A percentile compares a stretch with the other conserved stretches of the same genome.
Conservation (phyloP, 92 coral and sea anemone genomes). For the Zoanthus sociatus region DNA sequence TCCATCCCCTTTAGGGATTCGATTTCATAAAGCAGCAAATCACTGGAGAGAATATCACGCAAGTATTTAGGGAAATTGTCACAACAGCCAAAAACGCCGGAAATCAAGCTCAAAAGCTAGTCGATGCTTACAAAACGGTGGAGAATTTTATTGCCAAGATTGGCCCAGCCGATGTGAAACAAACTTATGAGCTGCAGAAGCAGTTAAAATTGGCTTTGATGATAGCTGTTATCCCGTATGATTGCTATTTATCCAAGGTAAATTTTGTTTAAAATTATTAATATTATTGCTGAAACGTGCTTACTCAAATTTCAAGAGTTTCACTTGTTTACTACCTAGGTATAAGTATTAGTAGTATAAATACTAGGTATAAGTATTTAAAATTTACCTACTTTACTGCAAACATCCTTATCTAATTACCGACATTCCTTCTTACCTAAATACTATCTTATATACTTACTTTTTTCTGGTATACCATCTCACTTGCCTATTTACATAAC, state of each 20-base stretch:
- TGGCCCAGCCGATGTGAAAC: background rate
- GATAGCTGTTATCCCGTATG: conserved; percentile 1
- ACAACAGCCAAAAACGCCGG: conserved; percentile 24
- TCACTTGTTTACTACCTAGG: too few relatives aligned
- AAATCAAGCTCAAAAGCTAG: background rate
- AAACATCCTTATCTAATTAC: too few relatives aligned
- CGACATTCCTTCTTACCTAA: too few relatives aligned
- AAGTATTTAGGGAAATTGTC: conserved; percentile 1
- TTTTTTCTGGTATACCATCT: too few relatives aligned
- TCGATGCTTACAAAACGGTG: conserved; percentile 3
- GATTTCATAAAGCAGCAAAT: conserved; percentile 4
- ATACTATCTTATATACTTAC: too few relatives aligned
- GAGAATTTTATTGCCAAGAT: conserved; percentile 14
- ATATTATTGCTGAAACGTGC: background rate
- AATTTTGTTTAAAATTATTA: background rate
- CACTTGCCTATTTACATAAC: too few relatives aligned
- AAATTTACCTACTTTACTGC: too few relatives aligned
- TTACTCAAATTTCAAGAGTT: background rate
- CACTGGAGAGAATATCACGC: conserved; percentile 11
- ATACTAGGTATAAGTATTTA: too few relatives aligned
- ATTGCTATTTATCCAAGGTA: conserved; percentile 29
- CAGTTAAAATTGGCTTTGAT: background rate
- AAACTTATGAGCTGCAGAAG: background rate
- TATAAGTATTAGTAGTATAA: too few relatives aligned
- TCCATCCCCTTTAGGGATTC: background rate